Conservation (phyloP, 2,797 vertebrate species). For the Dipus sagitta region DNA sequence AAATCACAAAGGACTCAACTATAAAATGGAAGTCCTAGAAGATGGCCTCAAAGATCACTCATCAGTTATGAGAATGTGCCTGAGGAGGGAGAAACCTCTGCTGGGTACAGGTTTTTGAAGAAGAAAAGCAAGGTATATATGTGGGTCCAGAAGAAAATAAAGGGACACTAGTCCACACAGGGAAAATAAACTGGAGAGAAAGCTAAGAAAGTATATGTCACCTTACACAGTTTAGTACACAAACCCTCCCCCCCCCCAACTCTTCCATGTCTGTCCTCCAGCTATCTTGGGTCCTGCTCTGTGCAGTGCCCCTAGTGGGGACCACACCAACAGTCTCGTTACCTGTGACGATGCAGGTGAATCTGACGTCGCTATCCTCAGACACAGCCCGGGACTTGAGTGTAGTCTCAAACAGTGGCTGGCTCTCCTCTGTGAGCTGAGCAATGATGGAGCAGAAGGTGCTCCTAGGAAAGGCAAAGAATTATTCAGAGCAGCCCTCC, state of each 20-base stretch:
- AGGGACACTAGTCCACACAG: not conserved
- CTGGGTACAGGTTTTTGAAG: not conserved
- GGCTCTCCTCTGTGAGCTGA: conserved; percentile 98
- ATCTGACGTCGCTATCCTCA: conserved; percentile 96
- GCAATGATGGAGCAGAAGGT: conserved; percentile 98
- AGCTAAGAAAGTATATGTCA: not conserved
- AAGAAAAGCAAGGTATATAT: not conserved
- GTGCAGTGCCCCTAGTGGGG: not conserved
- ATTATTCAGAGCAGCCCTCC: conserved; percentile 80
- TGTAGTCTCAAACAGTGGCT: conserved; percentile 97
- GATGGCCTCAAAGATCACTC: not conserved
- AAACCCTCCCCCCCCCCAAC: not conserved
- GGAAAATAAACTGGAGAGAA: not conserved
- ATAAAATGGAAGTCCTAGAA: not conserved
- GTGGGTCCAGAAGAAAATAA: not conserved
- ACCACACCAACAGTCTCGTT: conserved; percentile 63
- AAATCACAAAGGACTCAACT: not conserved
- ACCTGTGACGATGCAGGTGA: conserved; percentile 98
- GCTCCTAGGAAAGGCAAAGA: conserved; percentile 92
- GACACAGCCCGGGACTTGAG: conserved; percentile 97
- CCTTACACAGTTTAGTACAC: not conserved
- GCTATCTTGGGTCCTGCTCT: not conserved
- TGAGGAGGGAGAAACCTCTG: not conserved
- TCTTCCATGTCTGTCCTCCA: not conserved
- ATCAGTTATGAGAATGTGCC: not conserved